Base-by-base conservation (phyloP, 1,140 invertebrate species). In the Oedothorax gibbosus region DNA sequence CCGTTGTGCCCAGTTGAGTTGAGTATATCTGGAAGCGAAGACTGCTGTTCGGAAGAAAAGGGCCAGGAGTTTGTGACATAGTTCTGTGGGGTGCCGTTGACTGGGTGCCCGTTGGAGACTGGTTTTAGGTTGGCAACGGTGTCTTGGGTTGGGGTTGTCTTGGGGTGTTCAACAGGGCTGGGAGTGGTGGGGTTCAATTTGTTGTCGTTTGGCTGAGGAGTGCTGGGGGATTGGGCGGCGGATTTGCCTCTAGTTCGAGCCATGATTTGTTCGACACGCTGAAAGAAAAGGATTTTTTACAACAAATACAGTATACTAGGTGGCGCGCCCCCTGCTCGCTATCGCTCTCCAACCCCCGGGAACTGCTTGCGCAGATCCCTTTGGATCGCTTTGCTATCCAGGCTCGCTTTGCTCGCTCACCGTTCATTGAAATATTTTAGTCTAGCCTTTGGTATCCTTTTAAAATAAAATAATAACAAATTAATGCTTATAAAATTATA, bases 181-280 rank as follows among this genome's bases (percentile, higher is more conserved):
- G 62, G n/a, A 66, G 78, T 14, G 53, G 18, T 49, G 18, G 62
- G 18, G 18, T 15, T 80, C 60, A 49, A 65, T 57, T 14, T 54
- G 49, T 49, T 57, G 15, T 64, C n/a, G 0, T 50, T 15, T 14
- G 15, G 14, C 12, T 51, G 62, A 60, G 73, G 35, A 35, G 57
- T 69, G 15, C 72, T 77, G 50, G 72, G 54, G 69, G 51, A 54
- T 84, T 75, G 72, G 21, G 77, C 62, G 20, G 72, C 66, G 20
- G 81, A 75, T 71, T 87, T 88, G 85, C 92, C 93, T 86, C 95
- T 92, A 65, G 95, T 96, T 87, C 95, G 91, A 66, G 92, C 91
- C 95, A 96, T 96, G 86, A 96, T 96, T 65, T 94, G 94, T 90
- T 95, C 95, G 5, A 96, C 95, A 68, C 95, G 91, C 89, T 87